Conservation (phyloP, 1,140 invertebrate species). For the Sarcophaga bullata region DNA sequence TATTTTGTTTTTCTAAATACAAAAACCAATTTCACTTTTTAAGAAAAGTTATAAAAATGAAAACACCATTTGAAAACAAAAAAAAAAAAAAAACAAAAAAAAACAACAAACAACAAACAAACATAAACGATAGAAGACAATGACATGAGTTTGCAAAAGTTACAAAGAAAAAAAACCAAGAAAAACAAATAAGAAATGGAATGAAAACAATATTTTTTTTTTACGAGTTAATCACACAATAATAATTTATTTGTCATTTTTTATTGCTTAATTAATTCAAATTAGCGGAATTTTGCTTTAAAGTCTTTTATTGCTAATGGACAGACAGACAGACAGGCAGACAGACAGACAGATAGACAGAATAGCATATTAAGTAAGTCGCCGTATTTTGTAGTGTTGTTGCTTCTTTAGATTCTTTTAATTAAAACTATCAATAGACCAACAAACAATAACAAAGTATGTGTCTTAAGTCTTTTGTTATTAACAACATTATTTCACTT, state of each 20-base stretch:
- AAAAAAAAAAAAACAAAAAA: conserved; percentile 16
- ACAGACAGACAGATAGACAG: too few relatives aligned
- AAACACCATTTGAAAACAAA: not conserved
- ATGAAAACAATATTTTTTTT: not conserved
- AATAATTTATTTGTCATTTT: not conserved
- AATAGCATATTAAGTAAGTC: too few relatives aligned
- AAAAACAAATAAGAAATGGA: not conserved
- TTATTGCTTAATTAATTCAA: conserved; percentile 25
- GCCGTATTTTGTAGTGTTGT: too few relatives aligned
- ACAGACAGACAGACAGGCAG: too few relatives aligned
- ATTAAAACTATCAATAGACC: too few relatives aligned
- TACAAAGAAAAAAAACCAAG: conserved; percentile 10
- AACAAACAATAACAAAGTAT: too few relatives aligned
- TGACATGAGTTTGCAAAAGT: conserved; percentile 4
- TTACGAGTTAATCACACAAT: not conserved
- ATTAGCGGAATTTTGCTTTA: not conserved
- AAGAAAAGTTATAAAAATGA: not conserved
- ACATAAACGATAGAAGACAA: not conserved
- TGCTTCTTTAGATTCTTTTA: too few relatives aligned
- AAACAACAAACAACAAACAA: not conserved
- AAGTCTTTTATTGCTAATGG: too few relatives aligned
- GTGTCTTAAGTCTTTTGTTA: too few relatives aligned
- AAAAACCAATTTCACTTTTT: conserved; percentile 34
- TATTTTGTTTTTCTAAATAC: not conserved
- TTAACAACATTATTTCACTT: too few relatives aligned